phyloP scores from a whole-genome alignment of 2,113 vertebrate genomes.

The Myodes glareolus region DNA sequence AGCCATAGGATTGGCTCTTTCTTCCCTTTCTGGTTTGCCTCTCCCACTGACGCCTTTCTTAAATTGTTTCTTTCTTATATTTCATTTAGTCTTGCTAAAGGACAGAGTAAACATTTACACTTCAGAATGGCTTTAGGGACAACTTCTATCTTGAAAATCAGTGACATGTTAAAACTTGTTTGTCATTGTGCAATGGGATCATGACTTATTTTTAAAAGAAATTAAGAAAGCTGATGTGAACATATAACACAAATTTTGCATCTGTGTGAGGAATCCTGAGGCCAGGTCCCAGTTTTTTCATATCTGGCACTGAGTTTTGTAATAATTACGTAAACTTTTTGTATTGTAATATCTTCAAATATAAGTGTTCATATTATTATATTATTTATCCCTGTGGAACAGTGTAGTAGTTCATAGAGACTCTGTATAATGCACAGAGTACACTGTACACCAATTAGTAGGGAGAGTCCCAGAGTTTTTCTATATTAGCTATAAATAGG shows the following conservation, averaged over 20 bases:
- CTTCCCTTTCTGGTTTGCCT: neutral
- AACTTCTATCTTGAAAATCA: neutral
- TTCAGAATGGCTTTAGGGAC: neutral
- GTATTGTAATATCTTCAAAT: neutral
- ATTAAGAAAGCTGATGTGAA: neutral
- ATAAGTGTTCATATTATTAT: neutral
- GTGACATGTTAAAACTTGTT: neutral
- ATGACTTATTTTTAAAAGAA: neutral
- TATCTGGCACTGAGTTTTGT: neutral
- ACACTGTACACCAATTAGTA: neutral
- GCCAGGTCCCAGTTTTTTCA: neutral
- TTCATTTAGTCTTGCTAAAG: neutral
- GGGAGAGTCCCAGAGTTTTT: neutral
- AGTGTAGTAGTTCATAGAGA: neutral
- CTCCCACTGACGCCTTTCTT: neutral
- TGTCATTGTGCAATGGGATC: neutral
- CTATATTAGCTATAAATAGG: neutral
- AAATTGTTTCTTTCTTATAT: neutral
- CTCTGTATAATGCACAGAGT: neutral
- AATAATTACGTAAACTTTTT: neutral
- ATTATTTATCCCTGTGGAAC: neutral
- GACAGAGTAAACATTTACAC: neutral
- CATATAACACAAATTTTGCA: accelerated
- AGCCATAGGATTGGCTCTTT: neutral
- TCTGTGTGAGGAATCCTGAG: neutral